Evolutionary conservation across 2,113 vertebrate genomes (phyloP), one percentile per base, ranked within the genome.

Genomic region (Cheilinus undulatus): DNA sequence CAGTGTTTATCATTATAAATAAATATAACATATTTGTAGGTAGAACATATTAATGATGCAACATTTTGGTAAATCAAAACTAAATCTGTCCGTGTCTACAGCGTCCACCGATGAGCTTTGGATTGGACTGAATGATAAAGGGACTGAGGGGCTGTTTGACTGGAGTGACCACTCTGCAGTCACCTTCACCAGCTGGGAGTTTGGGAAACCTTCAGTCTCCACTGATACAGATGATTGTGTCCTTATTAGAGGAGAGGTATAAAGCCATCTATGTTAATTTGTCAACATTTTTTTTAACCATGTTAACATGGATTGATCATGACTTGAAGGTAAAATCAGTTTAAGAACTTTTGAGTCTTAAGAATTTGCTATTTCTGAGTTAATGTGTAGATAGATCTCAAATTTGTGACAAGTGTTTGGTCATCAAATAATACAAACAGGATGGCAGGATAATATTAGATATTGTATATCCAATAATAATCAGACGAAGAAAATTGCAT

Each of bases 111-210:
- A 98, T 76, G 93, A 95, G 78, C 82, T 98, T 43, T 99, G 97
- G 97, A 96, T 97, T 48, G 97, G 97, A 23, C 76, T 99, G 81
- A 98, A 97, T 54, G 97, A 98, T 85, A 90, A 89, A 51, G 95
- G 78, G 74, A 93, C 92, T 50, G 93, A 97, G 51, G 94, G 97
- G 88, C 92, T 95, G 73, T 99, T 98, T 90, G 96, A 97, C 57
- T 99, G 97, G 97, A 96, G 93, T 0, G 97, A 99, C 79, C 92
- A 94, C 14, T 93, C 95, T 0, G 84, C 89, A 1, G 95, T 99
- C 24, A 94, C 86, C 0, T 98, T 95, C 63, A 95, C 94, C 26
- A 95, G 85, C 66, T 99, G 97, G 97, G 83, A 93, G 50, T 92
- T 24, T 62, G 95, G 95, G 30, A 92, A 96, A 56, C 97, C 97